Base-by-base conservation (phyloP, 2,113 vertebrate species). In the Gobio gobio region DNA sequence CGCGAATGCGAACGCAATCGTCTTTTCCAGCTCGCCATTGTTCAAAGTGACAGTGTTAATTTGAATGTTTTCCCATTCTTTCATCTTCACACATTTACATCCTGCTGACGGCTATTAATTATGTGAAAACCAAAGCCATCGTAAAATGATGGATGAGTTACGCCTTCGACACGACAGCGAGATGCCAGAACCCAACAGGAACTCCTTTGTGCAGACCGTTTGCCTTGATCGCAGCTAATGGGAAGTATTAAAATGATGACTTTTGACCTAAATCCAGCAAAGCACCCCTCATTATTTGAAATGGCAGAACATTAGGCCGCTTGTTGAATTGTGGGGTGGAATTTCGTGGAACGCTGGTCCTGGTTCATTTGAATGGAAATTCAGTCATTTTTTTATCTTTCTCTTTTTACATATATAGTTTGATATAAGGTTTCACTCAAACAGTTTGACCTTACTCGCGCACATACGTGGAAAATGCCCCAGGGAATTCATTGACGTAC, bases 31-130 rank as follows among this genome's bases (percentile, higher is more conserved):
- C 80, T 56, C 18, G 2, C 47, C 82, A 82, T 83, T 89, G 82
- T 84, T 84, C 68, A 81, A 33, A 76, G 76, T 86, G 85, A 86
- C 85, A 82, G 73, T 87, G 84, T 85, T 89, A 85, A 87, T 89
- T 82, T 83, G 58, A 84, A 78, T 82, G 83, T 82, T 86, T 86
- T 84, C 76, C 33, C 51, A 36, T 82, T 84, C 72, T 75, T 84
- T 84, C 77, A 80, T 88, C 87, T 75, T 24, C 26, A 33, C 70
- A 33, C 77, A 82, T 86, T 80, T 86, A 75, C 77, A 51, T 86
- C 78, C 40, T 63, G 77, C 82, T 84, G 80, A 80, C 82, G 78
- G 56, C 75, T 49, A 75, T 88, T 86, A 88, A 88, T 86, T 88
- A 78, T 61, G 61, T 78, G 84, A 70, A 81, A 68, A 84, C 58